These are phyloP conservation scores for Ichneumoninae sp. DNA, from an alignment of 2,888 invertebrate genomes.

Conservation along the genomic window DNA sequence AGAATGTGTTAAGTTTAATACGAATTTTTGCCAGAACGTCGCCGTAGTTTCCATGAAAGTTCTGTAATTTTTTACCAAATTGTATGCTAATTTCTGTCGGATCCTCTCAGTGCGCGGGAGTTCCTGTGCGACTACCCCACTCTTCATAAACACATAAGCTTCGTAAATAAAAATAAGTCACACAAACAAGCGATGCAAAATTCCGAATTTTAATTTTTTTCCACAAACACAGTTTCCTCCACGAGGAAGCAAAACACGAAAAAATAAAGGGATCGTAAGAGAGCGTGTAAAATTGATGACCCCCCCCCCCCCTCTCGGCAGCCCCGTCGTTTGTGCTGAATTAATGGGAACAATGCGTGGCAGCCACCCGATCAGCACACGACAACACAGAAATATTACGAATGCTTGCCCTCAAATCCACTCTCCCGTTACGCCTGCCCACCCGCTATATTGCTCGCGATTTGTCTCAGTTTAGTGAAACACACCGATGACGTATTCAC, in stretches of 20 bases:
- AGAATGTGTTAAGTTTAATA: no score
- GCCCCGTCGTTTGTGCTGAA: conserved; percentile 65
- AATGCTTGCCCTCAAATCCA: conserved; percentile 46
- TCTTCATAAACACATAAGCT: no score
- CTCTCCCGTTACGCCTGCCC: conserved; percentile 43
- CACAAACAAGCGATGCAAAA: no score
- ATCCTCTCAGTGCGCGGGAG: no score
- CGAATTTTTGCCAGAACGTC: no score
- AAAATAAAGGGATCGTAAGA: conserved; percentile 22
- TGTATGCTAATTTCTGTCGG: no score
- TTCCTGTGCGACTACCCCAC: no score
- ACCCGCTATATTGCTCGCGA: conserved; percentile 55
- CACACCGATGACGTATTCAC: conserved; percentile 60
- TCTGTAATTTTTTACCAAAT: no score
- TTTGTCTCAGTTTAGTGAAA: conserved; percentile 63
- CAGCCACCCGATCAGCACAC: conserved; percentile 60
- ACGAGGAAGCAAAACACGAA: not conserved
- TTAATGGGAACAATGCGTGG: conserved; percentile 61
- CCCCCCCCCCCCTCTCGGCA: conserved; percentile 49
- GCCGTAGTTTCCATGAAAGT: no score
- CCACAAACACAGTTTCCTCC: not conserved
- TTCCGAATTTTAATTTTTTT: not conserved
- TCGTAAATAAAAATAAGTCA: no score
- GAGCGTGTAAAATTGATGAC: conserved; percentile 56
- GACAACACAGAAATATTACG: conserved; percentile 65